phyloP scores from a whole-genome alignment of 2,113 vertebrate species.

The Chaenogobius annularis region DNA sequence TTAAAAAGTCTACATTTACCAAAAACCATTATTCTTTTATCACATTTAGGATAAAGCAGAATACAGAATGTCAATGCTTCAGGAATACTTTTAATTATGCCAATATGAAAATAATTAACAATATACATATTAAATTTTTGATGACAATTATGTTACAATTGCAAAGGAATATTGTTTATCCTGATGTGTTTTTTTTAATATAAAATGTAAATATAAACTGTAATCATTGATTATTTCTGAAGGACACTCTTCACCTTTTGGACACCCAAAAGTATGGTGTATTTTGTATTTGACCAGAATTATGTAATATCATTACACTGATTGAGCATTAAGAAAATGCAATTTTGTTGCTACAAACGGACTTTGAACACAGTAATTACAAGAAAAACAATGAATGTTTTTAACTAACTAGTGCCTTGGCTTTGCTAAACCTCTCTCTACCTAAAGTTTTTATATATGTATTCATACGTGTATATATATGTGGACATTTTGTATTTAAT shows the following conservation, averaged over 20 bases:
- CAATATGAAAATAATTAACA: conserved; percentile 25
- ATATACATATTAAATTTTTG: conserved; percentile 39
- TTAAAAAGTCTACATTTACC: conserved; percentile 53
- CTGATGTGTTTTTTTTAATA: background rate
- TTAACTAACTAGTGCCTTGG: background rate
- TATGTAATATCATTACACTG: background rate
- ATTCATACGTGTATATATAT: too few species aligned
- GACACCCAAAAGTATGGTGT: background rate
- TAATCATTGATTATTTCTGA: conserved; percentile 22
- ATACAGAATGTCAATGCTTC: conserved; percentile 35
- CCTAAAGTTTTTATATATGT: background rate
- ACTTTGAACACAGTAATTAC: background rate
- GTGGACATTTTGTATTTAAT: too few species aligned
- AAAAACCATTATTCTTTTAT: background rate
- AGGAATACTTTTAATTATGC: conserved; percentile 21
- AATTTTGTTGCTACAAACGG: too few species aligned
- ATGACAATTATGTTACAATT: conserved; percentile 42
- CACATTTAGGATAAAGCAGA: conserved; percentile 39
- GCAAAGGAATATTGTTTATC: conserved; percentile 48
- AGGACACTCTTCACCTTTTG: conserved; percentile 33
- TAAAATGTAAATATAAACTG: background rate
- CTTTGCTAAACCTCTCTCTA: background rate
- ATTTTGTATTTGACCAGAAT: conserved; percentile 7
- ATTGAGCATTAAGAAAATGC: conserved; percentile 9
- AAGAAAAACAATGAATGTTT: conserved; percentile 4